Evolutionary conservation across 2,797 vertebrate genomes (phyloP).

Genomic region (Hydrolagus colliei): DNA sequence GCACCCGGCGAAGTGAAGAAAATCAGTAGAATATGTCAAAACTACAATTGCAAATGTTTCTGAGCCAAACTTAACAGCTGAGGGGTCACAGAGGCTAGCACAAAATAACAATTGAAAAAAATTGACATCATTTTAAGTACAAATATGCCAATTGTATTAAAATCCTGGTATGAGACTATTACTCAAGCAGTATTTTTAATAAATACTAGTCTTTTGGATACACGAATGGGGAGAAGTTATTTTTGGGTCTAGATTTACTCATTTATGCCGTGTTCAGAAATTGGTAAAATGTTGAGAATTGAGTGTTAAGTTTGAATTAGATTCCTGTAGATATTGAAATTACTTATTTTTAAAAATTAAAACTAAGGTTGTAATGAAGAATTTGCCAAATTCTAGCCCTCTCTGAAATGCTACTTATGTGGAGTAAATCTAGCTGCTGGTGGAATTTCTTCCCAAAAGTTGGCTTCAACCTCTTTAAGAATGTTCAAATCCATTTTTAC

Average conservation of each 20-base stretch:
- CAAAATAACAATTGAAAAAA: slow-evolving; percentile 25
- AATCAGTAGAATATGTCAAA: slow-evolving; percentile 60
- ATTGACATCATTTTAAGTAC: background rate
- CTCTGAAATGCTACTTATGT: too few relatives aligned
- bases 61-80: slow-evolving; percentile 63
- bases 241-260: too few relatives aligned
- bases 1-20: slow-evolving; percentile 52
- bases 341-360: too few relatives aligned
- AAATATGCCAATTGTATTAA: slow-evolving; percentile 25
- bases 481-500: background rate
- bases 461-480: background rate
- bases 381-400: too few relatives aligned
- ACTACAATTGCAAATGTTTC: slow-evolving; percentile 63
- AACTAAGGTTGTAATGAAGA: too few relatives aligned
- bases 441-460: too few relatives aligned
- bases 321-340: too few relatives aligned
- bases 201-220: slow-evolving; percentile 8
- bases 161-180: slow-evolving; percentile 11
- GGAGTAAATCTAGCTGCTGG: too few relatives aligned
- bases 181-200: background rate
- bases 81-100: slow-evolving; percentile 49
- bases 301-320: too few relatives aligned
- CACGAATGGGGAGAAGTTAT: background rate
- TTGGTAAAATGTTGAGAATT: too few relatives aligned
- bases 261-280: too few relatives aligned